Base-by-base conservation (phyloP, 2,113 vertebrate genomes). In the Gobiocypris rarus region DNA sequence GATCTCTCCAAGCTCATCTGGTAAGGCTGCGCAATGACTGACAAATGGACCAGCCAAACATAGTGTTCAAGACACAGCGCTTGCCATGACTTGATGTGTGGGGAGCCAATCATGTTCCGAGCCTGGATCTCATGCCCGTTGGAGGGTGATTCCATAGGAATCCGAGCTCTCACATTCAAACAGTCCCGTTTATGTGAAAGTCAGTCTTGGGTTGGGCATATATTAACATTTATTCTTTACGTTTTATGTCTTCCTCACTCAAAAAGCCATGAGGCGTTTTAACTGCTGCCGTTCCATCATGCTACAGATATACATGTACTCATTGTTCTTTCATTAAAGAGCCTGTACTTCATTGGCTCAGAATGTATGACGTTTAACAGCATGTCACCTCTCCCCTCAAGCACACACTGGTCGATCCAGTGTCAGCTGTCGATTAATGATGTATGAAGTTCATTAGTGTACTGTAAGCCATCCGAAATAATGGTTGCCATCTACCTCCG, bases 401-500 rank as follows among this genome's bases (percentile, higher is more conserved):
- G 74, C 52, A 34, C 26, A 76, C 17, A 38, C 17, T 22, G 50
- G 11, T 43, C 22, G 22, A 76, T 58, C 19, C 24, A 17, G 19
- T 56, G 50, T 59, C 9, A 24, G 14, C 5, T 15, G 26, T 77
- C 26, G 3, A 41, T 2, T n/a, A 54, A 56, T 19, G 28, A 56
- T 22, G 52, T 13, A 31, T 58, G 52, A 58, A 78, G 56, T 61
- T 78, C 19, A 38, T 54, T 11, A 75, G 28, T 56, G 50, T 38
- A 34, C 50, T 76, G 74, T 54, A 77, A 41, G 26, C 5, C 50
- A 5, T 75, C 50, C 1, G 9, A 75, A 54, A 58, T 41, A 58
- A 58, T 41, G 52, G 52, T 59, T 71, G 17, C 71, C 38, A 78
- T 78, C 76, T 78, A 78, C 76, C 76, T 78, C 76, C 22, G 56